phyloP scores from a whole-genome alignment of 2,888 invertebrate species.

The Ophonus ardosiacus region DNA sequence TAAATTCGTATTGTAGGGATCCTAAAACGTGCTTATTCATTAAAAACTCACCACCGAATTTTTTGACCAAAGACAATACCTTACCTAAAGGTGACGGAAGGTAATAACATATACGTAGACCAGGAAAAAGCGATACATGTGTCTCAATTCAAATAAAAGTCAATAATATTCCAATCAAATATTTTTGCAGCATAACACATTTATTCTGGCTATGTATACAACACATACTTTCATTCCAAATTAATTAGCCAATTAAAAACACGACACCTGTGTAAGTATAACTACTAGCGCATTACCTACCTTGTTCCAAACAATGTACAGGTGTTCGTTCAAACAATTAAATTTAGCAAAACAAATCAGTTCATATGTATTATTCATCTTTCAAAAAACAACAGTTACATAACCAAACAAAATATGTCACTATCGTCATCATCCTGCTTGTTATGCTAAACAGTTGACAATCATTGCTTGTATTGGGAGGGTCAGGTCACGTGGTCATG shows the following conservation, averaged over 20 bases:
- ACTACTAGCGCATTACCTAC: background rate
- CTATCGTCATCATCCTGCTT: background rate
- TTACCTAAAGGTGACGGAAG: no score
- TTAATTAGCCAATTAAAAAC: background rate
- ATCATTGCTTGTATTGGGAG: background rate
- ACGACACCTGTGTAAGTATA: background rate
- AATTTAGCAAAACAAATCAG: constrained; percentile 22
- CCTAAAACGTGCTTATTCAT: no score
- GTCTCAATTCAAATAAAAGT: background rate
- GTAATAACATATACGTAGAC: no score
- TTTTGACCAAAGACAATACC: no score
- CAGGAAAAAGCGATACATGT: background rate
- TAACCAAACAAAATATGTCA: background rate
- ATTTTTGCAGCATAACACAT: background rate
- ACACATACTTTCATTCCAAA: background rate
- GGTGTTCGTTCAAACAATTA: constrained; percentile 21
- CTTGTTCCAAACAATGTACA: background rate
- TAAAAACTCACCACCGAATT: no score
- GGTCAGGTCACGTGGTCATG: background rate
- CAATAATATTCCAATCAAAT: background rate
- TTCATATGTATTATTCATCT: constrained; percentile 24
- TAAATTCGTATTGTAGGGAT: no score
- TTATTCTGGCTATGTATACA: background rate
- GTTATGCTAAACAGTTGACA: background rate
- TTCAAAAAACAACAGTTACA: constrained; percentile 12